These are phyloP conservation scores for Spatulosminthurus flaviceps DNA, from an alignment of 2,888 invertebrate species.

Conservation along the genomic window DNA sequence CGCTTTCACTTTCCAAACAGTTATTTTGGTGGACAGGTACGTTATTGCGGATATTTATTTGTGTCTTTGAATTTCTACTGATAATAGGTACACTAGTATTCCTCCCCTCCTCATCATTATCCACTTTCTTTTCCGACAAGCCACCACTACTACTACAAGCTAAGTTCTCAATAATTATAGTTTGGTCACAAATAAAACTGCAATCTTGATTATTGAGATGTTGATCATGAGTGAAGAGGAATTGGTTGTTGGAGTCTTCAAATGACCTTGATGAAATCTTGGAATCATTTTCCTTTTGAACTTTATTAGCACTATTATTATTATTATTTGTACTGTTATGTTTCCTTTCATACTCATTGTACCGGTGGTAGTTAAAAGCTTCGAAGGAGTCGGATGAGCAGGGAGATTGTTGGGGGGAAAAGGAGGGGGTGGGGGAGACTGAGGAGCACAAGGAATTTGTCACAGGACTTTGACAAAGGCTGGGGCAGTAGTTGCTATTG, in stretches of 20 bases:
- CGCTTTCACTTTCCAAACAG: slow-evolving; percentile 25
- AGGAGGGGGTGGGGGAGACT: not conserved
- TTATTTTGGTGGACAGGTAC: slow-evolving; percentile 21
- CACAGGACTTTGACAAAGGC: slow-evolving; percentile 15
- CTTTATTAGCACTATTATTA: not conserved
- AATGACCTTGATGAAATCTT: too few species aligned
- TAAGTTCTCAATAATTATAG: too few species aligned
- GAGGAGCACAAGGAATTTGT: slow-evolving; percentile 19
- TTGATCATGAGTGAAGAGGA: not conserved
- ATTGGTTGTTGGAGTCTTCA: too few species aligned
- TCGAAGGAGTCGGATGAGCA: not conserved
- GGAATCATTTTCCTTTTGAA: not conserved
- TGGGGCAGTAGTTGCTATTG: not conserved
- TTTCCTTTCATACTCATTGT: not conserved
- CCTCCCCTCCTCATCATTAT: not conserved
- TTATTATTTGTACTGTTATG: not conserved
- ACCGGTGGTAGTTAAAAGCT: not conserved
- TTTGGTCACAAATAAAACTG: too few species aligned
- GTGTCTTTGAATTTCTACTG: not conserved
- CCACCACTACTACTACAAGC: too few species aligned
- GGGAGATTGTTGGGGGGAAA: slow-evolving; percentile 21
- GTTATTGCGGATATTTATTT: not conserved
- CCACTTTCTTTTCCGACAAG: slow-evolving; percentile 18
- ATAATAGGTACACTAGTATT: not conserved
- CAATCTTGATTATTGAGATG: not conserved